Evolutionary conservation across 2,888 invertebrate genomes (phyloP), one percentile per base, ranked within the genome.

Genomic region (Drosophila basisetae): DNA sequence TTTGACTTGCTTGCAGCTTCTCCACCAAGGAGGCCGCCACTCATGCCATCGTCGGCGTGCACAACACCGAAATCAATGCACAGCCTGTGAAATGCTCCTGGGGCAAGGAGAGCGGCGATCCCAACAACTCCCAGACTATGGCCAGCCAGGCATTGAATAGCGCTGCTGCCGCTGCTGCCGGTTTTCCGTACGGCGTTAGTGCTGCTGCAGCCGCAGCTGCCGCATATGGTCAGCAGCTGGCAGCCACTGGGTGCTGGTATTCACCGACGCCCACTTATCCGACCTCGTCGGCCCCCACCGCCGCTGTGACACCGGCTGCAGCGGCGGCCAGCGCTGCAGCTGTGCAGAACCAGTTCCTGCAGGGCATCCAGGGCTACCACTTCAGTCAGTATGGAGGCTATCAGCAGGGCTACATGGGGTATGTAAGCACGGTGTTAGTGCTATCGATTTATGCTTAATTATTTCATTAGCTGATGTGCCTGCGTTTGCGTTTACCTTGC

Each of bases 1-100:
- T 39, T 31, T 31, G 16, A 25, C 47, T 4, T 31, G 13, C 2
- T 54, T 62, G 4, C 94, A 99, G 99, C 94, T 99, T 99, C 95
- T 97, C 98, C n/a, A 98, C 98, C 73, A 99, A 99, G 94, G 99
- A 99, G 94, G 97, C 98, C 70, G 99, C 99, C 70, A 98, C 99
- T 56, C 98, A 99, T 94, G 99, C 99, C 77, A 99, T 99, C 83
- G 98, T 99, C 60, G 98, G 98, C 4, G 98, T 99, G 62, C 99
- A 99, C 94, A 99, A 99, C 94, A 97, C 98, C 7, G 99, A 99
- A 92, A 97, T 99, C 84, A 97, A 97, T 93, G 99, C 99, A 0
- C 98, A 99, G 93, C 96, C 97, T 0, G 98, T 99, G 63, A 99
- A 99, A 94, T 99, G 99, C 94, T 99, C 99, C 89, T 99, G 99